Base-by-base conservation (phyloP, 2,797 vertebrate genomes). In the Rhinoraja longicauda region DNA sequence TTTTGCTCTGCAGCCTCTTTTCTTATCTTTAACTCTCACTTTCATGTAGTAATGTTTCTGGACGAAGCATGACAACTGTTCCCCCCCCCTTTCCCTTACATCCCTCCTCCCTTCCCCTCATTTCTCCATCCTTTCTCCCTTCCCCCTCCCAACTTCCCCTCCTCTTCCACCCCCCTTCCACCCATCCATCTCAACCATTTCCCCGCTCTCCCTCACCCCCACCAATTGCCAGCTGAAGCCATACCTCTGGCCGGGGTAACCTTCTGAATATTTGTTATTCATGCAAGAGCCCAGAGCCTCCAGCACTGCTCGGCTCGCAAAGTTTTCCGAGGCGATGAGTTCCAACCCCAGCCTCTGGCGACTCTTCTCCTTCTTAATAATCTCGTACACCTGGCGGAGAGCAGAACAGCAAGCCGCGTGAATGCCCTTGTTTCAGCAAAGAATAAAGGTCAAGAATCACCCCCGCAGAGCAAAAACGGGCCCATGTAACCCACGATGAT, bases 221-320 rank as follows among this genome's bases (percentile, higher is more conserved):
- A 45, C 45, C 26, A 12, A 53, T 2, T 45, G 81, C 53, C n/a
- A 21, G 1, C 17, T 15, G 67, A 70, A 2, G 4, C 26, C 62
- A 53, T 94, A 99, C 99, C 99, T 98, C 95, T 99, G 98, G 78
- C 98, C 98, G 0, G 98, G 98, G 95, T 99, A 99, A 0, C 99
- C 99, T 94, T 99, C 99, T 0, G 99, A 99, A 95, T 99, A 99
- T 94, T 99, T 99, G 96, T 99, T 99, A 96, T 99, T 99, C 97
- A 99, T 94, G 94, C 99, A 99, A 93, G 99, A 99, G 1, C 99
- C 98, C 32, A 99, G 95, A 17, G 98, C 98, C 94, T 99, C 99
- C 79, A 99, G 95, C 62, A 99, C 98, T 0, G 98, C 98, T 93
- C 98, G 96, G 96, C 99, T 99, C 0, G 99, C 96, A 29, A 99